Evolutionary conservation across 2,113 vertebrate species (phyloP), one percentile per base, ranked within the genome.

Genomic region (Thamnaconus septentrionalis): DNA sequence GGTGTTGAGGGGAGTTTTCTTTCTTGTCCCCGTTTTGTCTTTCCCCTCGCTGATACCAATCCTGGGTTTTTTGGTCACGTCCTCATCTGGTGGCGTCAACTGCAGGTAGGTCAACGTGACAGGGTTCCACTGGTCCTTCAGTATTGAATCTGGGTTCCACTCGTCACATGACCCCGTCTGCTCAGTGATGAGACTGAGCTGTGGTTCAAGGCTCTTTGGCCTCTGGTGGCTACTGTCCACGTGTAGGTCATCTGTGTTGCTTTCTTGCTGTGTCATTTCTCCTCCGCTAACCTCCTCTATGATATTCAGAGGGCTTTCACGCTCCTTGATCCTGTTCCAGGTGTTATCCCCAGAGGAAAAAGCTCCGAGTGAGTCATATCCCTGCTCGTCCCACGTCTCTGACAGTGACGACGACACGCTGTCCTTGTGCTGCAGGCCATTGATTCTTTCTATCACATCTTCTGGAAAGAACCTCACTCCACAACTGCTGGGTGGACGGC

Each of bases 341-440:
- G 75, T 90, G 58, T 59, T 75, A 56, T 90, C 82, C 61, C 70
- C 62, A 7, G 83, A 73, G 10, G 59, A 72, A 31, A 82, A 60
- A 41, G 60, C 48, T 72, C 91, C 90, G 81, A 87, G 91, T 46
- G 86, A 78, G 45, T 94, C 91, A 41, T 92, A 77, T 49, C 93
- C 92, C 78, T 94, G 93, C 63, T 92, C 93, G 82, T 95, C 93
- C 94, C 94, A 95, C 85, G 93, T 94, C 69, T 94, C 93, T 3
- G 91, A 92, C 58, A 84, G 69, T 7, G 85, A 91, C 6, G 92
- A 88, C 2, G 87, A 92, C 61, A 92, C 83, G 56, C 82, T 91
- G 53, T 84, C 87, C 50, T 89, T 78, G 53, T 78, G 78, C 57
- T 87, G 92, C 3, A 93, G 75, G 73, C 91, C 87, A 61, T 84